Base-by-base conservation (phyloP, 2,797 vertebrate species). In the Chromis chromis region DNA sequence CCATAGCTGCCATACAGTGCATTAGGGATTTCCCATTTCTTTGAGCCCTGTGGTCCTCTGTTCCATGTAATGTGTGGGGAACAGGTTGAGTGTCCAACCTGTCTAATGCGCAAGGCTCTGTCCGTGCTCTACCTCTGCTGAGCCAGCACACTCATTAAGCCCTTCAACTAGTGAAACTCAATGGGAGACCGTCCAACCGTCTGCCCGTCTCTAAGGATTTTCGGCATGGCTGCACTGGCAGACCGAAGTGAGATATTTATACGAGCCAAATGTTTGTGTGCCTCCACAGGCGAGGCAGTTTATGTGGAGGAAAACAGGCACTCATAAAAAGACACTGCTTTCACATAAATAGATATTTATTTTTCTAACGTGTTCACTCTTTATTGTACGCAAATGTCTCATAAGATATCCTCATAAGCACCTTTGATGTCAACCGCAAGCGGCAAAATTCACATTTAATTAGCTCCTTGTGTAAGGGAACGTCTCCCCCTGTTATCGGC, bases 111-210 rank as follows among this genome's bases (percentile, higher is more conserved):
- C 62, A 31, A n/a, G 67, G 76, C 76, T 74, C 78, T 82, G 70
- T 78, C 83, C 69, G 14, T 46, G 71, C 70, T 83, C 40, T 44
- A 56, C 78, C 84, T 87, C 70, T 88, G 89, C 90, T 90, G 90
- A 92, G 89, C 83, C 90, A 89, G 88, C 88, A 76, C 10, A 14
- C 82, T 90, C 90, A 88, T 89, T 89, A 92, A 83, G 79, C 89
- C 80, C 59, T 85, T 85, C 85, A 77, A 83, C 79, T 67, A 70
- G 82, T 67, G 84, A 87, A 90, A 83, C 79, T 88, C 89, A 58
- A 75, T 59, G 82, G 86, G 89, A 91, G 76, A 62, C 70, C 19
- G 65, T 84, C 86, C 89, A 87, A 82, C 72, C 13, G 53, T 76
- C 82, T 83, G 74, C 85, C 78, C 13, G 71, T 85, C 88, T 87